Base-by-base conservation (phyloP, 2,797 vertebrate genomes). In the Siniperca scherzeri region DNA sequence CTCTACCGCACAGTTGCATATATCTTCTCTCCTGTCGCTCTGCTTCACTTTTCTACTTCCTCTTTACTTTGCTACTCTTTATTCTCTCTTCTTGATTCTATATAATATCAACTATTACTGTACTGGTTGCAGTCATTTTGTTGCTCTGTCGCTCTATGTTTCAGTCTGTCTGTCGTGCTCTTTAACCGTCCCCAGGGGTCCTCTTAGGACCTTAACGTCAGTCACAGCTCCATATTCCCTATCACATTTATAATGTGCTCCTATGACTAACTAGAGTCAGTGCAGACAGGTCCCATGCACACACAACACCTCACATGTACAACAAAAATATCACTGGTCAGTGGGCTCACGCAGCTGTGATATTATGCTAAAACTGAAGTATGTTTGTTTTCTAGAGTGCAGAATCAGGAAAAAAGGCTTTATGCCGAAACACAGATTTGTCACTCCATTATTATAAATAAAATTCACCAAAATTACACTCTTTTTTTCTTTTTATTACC, bases 241-340 rank as follows among this genome's bases (percentile, higher is more conserved):
- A 44, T 36, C 55, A 66, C 76, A 83, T 81, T 89, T 64, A 81
- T 80, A 88, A 84, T 87, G 62, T 48, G 70, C 69, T 83, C 60
- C 77, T 70, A 50, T 81, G 76, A 81, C 87, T 87, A 80, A 86
- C 66, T 80, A 62, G 72, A 91, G 83, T 70, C 70, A 55, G 82
- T 76, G 83, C 64, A 83, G 89, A 91, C 87, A 90, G 80, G 66
- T 81, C 88, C 56, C 60, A 69, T 55, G 71, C 73, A 52, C 50
- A 75, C 59, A 76, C 76, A 55, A 40, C 14, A 27, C 40, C 46
- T 75, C 75, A 61, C 65, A 76, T 79, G 67, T n/a, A 66, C 60
- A 42, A 21, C 65, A 65, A n/a, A 70, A 74, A 80, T 66, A 66
- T 38, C 10, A 11, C 57, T 46, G 10, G 80, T 84, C 83, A 84